Evolutionary conservation across 2,113 vertebrate species (phyloP).

Genomic region (Fulmarus glacialis): DNA sequence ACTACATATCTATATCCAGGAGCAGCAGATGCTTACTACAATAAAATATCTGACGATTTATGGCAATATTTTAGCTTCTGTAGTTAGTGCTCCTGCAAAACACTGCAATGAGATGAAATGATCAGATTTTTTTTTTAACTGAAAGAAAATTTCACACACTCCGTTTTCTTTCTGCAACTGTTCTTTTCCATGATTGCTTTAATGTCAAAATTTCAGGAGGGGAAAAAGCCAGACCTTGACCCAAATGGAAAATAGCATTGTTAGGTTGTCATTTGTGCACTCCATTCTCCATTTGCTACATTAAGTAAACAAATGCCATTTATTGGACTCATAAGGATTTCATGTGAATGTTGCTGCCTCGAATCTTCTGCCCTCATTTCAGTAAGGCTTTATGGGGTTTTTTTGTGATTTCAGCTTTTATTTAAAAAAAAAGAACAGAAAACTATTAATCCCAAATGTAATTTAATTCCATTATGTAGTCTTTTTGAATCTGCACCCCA

Average conservation of each 20-base stretch:
- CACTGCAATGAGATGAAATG: neutral
- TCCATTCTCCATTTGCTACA: neutral
- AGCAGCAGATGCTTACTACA: neutral
- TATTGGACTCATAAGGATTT: neutral
- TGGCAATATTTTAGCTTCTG: neutral
- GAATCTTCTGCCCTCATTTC: neutral
- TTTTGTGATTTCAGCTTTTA: neutral
- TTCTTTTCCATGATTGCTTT: neutral
- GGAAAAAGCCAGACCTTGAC: neutral
- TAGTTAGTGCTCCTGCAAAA: neutral
- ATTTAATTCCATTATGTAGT: neutral
- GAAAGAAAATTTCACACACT: neutral
- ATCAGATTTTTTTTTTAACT: neutral
- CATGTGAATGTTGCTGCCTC: neutral
- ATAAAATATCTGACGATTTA: neutral
- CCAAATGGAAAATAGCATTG: neutral
- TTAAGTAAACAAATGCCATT: neutral
- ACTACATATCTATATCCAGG: neutral
- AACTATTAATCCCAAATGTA: accelerated
- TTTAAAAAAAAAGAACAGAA: neutral
- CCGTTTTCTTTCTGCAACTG: neutral
- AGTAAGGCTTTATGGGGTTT: neutral
- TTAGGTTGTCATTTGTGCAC: neutral
- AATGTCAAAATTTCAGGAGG: neutral
- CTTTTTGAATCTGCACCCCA: neutral